phyloP scores from a whole-genome alignment of 2,888 invertebrate species.

The Dynastes hyllus region DNA sequence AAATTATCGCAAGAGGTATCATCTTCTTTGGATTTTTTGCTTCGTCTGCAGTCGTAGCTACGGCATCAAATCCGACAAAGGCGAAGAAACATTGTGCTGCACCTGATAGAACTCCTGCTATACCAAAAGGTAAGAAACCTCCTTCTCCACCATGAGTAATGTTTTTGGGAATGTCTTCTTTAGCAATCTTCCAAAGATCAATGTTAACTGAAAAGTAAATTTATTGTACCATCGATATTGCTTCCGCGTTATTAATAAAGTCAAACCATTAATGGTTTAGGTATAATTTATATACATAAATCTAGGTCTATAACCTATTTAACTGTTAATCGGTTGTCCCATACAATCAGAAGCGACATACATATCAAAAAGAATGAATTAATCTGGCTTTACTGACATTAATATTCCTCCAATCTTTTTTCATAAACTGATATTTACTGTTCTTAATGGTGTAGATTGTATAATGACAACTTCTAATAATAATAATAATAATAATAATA shows the following conservation, averaged over 20 bases:
- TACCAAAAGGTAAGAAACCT: conserved; percentile 94
- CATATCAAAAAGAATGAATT: too few species aligned
- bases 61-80: conserved; percentile 96
- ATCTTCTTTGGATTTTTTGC: conserved; percentile 93
- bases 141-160: conserved; percentile 79
- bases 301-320: too few species aligned
- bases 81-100: conserved; percentile 94
- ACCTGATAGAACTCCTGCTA: conserved; percentile 90
- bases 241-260: neutral
- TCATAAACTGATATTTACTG: too few species aligned
- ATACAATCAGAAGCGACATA: too few species aligned
- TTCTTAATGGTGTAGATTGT: too few species aligned
- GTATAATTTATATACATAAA: too few species aligned
- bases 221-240: neutral
- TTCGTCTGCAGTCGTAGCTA: conserved; percentile 94
- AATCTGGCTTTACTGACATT: too few species aligned
- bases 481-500: too few species aligned
- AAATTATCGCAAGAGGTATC: conserved; percentile 91
- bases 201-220: conserved; percentile 76
- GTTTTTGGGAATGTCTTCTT: conserved; percentile 74
- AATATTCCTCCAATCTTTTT: too few species aligned
- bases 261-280: neutral
- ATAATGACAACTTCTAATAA: too few species aligned
- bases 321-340: too few species aligned
- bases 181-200: conserved; percentile 84